Conservation (phyloP, 2,888 invertebrate species). For the Drosophila stalkeri region DNA sequence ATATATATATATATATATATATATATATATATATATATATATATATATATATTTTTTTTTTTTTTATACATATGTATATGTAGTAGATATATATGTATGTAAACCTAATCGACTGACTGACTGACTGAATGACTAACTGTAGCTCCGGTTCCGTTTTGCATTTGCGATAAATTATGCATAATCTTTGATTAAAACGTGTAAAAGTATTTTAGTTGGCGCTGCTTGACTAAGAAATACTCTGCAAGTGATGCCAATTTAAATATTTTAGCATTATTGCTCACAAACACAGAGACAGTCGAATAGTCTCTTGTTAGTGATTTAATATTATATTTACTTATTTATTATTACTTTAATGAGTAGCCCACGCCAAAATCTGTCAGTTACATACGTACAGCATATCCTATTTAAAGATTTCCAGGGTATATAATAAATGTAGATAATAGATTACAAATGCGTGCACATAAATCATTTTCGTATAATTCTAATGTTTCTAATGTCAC, state of each 20-base stretch:
- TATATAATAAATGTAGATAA: constrained; percentile 21
- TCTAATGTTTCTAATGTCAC: constrained; percentile 42
- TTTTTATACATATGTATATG: not conserved
- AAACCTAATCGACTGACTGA: constrained; percentile 4
- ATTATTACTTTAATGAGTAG: too few relatives aligned
- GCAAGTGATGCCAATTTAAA: not conserved
- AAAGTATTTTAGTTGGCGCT: not conserved
- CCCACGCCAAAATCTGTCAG: too few relatives aligned
- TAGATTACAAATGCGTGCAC: constrained; percentile 48
- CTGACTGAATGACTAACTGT: constrained; percentile 1
- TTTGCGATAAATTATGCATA: constrained; percentile 39
- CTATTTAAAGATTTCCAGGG: not conserved
- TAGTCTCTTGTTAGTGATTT: too few relatives aligned
- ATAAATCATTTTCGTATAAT: constrained; percentile 56
- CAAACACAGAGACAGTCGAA: too few relatives aligned
- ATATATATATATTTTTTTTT: not conserved
- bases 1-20: not conserved
- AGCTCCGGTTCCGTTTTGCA: constrained; percentile 46
- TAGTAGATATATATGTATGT: constrained; percentile 5
- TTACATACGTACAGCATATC: too few relatives aligned
- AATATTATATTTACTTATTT: too few relatives aligned
- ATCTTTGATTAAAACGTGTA: constrained; percentile 27
- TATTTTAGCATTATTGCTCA: too few relatives aligned
- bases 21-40: not conserved
- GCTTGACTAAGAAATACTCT: not conserved